These are phyloP conservation scores for Rotaria magnacalcarata DNA, from an alignment of 2,888 invertebrate species.

Conservation along the genomic window DNA sequence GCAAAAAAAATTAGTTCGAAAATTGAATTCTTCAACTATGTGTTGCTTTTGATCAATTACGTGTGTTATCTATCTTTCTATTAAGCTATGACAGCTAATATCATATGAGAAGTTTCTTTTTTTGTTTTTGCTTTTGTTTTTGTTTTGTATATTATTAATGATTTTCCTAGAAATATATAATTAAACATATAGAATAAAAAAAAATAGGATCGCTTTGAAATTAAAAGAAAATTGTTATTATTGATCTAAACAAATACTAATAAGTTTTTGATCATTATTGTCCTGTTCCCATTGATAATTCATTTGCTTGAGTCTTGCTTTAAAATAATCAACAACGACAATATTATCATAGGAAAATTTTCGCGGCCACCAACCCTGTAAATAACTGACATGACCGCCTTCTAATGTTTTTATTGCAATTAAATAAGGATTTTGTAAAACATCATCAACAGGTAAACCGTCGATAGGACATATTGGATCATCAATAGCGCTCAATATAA, in stretches of 20 bases:
- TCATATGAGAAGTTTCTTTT: not conserved
- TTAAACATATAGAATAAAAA: not conserved
- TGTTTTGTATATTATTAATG: not conserved
- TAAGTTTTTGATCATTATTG: not conserved
- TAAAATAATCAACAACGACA: not conserved
- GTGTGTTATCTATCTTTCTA: not conserved
- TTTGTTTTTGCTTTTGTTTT: not conserved
- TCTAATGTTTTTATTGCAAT: slow-evolving; percentile 42
- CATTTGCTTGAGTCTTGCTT: not conserved
- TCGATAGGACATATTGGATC: slow-evolving; percentile 41
- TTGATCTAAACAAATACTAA: not conserved
- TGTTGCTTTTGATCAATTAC: not conserved
- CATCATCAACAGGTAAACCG: slow-evolving; percentile 43
- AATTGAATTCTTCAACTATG: not conserved
- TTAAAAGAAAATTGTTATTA: not conserved
- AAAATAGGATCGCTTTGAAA: too few species aligned
- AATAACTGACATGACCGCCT: slow-evolving; percentile 45
- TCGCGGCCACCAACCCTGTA: slow-evolving; percentile 39
- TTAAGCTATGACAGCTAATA: not conserved
- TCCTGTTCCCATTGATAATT: not conserved
- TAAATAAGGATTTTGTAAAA: slow-evolving; percentile 41
- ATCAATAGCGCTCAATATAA: slow-evolving; percentile 44
- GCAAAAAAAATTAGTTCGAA: not conserved
- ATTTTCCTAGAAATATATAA: not conserved
- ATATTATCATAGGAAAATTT: not conserved